Conservation (phyloP, 1,140 invertebrate species). For the Glossosoma conforme region DNA sequence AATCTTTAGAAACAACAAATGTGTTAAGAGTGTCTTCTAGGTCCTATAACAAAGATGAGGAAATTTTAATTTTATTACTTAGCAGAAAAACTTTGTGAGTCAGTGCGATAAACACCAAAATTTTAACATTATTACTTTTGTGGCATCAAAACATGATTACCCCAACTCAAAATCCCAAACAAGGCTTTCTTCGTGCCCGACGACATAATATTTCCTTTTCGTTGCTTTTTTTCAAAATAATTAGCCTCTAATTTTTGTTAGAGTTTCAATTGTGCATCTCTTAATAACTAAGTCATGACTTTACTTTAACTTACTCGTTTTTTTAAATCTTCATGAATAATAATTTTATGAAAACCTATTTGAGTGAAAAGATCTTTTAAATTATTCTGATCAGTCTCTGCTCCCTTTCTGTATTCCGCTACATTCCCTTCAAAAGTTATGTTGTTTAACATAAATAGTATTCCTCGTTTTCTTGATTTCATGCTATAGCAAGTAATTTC, state of each 20-base stretch:
- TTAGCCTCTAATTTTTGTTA: no score
- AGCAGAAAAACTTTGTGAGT: neutral
- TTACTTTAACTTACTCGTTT: slow-evolving; percentile 36
- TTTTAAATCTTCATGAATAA: slow-evolving; percentile 37
- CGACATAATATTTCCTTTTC: no score
- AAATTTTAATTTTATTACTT: neutral
- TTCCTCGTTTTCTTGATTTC: slow-evolving; percentile 35
- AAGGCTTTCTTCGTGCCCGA: no score
- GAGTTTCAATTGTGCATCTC: no score
- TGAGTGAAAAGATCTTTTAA: slow-evolving; percentile 43
- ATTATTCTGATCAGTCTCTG: slow-evolving; percentile 39
- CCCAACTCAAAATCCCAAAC: neutral
- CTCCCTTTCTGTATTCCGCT: slow-evolving; percentile 37
- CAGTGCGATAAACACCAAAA: neutral
- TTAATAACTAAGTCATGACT: no score
- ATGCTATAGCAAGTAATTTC: slow-evolving; percentile 22
- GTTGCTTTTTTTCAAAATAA: no score
- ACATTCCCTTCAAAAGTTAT: slow-evolving; percentile 37
- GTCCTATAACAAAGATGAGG: slow-evolving; percentile 14
- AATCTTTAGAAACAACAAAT: slow-evolving; percentile 12
- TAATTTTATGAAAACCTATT: slow-evolving; percentile 39
- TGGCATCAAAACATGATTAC: neutral
- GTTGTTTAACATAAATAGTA: slow-evolving; percentile 42
- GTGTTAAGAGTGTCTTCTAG: slow-evolving; percentile 10
- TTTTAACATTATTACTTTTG: neutral